These are phyloP conservation scores for Drosophila histrio DNA, from an alignment of 2,888 invertebrate species.

Conservation along the genomic window DNA sequence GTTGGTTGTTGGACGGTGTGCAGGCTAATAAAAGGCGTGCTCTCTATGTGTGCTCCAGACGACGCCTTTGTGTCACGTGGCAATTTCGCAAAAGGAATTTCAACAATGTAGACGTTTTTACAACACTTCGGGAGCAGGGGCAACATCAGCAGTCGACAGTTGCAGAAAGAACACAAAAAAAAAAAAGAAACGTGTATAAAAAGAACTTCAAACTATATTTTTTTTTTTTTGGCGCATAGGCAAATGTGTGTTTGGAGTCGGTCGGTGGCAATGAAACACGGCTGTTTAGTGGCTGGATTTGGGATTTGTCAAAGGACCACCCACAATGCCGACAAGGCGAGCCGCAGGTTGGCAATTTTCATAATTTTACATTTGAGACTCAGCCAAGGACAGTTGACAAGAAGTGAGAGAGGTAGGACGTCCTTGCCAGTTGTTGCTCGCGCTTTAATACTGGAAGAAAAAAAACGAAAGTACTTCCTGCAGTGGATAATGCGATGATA, in stretches of 20 bases:
- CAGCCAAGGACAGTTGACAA: constrained; percentile 11
- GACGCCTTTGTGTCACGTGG: constrained; percentile 80
- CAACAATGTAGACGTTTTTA: constrained; percentile 82
- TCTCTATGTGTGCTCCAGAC: constrained; percentile 75
- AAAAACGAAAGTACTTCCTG: neutral
- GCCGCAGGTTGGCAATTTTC: constrained; percentile 54
- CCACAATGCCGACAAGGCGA: constrained; percentile 35
- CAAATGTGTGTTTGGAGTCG: constrained; percentile 50
- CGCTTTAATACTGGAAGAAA: neutral
- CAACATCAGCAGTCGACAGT: constrained; percentile 9
- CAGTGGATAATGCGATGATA: neutral
- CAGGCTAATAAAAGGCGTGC: constrained; percentile 72
- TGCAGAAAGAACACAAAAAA: constrained; percentile 22
- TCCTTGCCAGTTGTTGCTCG: neutral
- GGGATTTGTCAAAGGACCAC: constrained; percentile 71
- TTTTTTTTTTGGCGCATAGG: constrained; percentile 49
- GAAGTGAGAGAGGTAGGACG: neutral
- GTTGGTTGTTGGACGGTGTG: constrained; percentile 18
- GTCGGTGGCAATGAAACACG: constrained; percentile 61
- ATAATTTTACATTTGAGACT: constrained; percentile 70
- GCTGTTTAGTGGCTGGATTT: constrained; percentile 73
- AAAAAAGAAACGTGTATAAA: no score
- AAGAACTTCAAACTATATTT: constrained; percentile 62
- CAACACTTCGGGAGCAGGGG: constrained; percentile 54
- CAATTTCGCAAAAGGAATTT: constrained; percentile 80